phyloP scores from a whole-genome alignment of 2,113 vertebrate species.

The Sigmodon hispidus region DNA sequence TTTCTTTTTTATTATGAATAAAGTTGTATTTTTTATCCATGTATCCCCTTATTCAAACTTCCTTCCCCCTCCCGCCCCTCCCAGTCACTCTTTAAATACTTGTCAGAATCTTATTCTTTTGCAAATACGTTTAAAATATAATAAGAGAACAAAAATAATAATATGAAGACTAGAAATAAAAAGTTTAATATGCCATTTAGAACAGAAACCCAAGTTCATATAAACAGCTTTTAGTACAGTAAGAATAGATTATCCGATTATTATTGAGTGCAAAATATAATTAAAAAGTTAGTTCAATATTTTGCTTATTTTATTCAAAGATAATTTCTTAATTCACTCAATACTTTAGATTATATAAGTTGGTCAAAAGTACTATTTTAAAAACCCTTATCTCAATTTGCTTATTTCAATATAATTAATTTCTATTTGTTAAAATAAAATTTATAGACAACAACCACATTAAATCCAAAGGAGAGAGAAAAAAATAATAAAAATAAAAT shows the following conservation, averaged over 20 bases:
- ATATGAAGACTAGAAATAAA: neutral
- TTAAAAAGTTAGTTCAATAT: neutral
- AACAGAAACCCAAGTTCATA: neutral
- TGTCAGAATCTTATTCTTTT: conserved; percentile 19
- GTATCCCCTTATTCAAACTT: no score
- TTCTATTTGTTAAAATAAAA: conserved; percentile 8
- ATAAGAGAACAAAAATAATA: conserved; percentile 22
- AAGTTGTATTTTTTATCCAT: no score
- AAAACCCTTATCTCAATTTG: neutral
- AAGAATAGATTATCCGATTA: neutral
- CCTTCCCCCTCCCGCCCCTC: no score
- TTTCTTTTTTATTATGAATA: no score
- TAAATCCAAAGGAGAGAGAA: neutral
- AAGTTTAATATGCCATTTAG: neutral
- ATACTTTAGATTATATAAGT: neutral
- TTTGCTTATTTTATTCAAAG: neutral
- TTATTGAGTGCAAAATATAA: neutral
- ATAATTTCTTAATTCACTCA: no score
- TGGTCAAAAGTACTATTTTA: neutral
- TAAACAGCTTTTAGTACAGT: neutral
- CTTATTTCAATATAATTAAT: conserved; percentile 14
- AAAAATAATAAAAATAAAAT: neutral
- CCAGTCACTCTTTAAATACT: conserved; percentile 39
- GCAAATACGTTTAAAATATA: conserved; percentile 24
- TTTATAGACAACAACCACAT: neutral